Evolutionary conservation across 2,888 invertebrate genomes (phyloP), one percentile per base, ranked within the genome.

Genomic region (Phlogophora meticulosa): DNA sequence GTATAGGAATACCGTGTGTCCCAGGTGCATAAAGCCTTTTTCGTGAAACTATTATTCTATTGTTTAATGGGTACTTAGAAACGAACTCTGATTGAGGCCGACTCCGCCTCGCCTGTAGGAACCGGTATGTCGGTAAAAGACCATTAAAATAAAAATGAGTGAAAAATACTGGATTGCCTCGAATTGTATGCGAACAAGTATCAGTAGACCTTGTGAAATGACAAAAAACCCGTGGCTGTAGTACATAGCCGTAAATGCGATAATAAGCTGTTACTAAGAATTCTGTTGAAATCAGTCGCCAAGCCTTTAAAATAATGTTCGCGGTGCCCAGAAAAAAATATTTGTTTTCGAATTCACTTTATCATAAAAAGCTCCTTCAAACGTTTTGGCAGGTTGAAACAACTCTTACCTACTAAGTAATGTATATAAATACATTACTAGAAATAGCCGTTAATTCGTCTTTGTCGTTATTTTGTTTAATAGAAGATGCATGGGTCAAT

Each of bases 81-180:
- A 51, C 24, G 38, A 36, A 55, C 11, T 43, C 11, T 52, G 20
- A 46, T 53, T 63, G 49, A 59, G 60, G 57, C 53, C 65, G 42
- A 48, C 67, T 51, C 57, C 58, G 36, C 53, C 57, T 61, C 57
- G 36, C 58, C 56, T 61, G 22, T 59, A 76, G 48, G 45, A 66
- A 81, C 80, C 68, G 61, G 80, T 81, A 58, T 61, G 20, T 10
- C 22, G 46, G 45, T 49, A 61, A 51, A 60, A 65, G 4, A 24
- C 51, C 49, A 67, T 42, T 56, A 28, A 64, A 61, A 52, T 60
- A n/a, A n/a, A n/a, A n/a, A 48, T 67, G 20, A 51, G 28, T 7
- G 22, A 65, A 60, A 79, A 67, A 42, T 45, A 76, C 62, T 71
- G 20, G 83, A 42, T 64, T 55, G 51, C 85, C 80, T 84, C 72